These are phyloP conservation scores for Rafetus swinhoei DNA, from an alignment of 2,113 vertebrate genomes.

Conservation along the genomic window DNA sequence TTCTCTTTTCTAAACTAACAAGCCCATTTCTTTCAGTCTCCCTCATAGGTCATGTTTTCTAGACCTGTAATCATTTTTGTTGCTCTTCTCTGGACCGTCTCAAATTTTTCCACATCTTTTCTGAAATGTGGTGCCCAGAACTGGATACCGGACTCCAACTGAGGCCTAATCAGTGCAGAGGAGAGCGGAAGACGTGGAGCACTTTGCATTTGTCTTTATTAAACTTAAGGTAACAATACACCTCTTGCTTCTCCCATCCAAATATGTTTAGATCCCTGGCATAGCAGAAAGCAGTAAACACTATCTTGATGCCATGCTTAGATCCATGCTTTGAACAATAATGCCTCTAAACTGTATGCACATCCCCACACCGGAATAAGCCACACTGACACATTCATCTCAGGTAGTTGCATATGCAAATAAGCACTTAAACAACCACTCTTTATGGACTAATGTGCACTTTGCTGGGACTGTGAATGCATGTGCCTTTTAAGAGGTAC, in stretches of 20 bases:
- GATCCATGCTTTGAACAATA: fast-evolving
- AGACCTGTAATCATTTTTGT: no score
- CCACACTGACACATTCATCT: neutral
- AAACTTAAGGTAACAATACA: no score
- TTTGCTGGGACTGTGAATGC: neutral
- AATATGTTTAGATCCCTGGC: neutral
- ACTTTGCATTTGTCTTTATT: no score
- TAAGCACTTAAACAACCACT: neutral
- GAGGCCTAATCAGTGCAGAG: no score
- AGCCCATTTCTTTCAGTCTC: no score
- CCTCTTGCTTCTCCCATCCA: neutral
- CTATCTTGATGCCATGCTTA: neutral
- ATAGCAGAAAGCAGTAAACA: neutral
- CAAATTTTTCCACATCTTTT: no score
- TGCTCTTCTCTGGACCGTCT: no score
- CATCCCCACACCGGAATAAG: neutral
- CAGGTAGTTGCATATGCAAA: neutral
- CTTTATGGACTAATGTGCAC: neutral
- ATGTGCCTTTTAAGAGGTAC: constrained; percentile 5
- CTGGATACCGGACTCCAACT: no score
- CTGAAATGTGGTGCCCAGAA: no score
- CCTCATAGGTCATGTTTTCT: no score
- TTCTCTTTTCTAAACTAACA: no score
- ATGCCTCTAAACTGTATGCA: neutral
- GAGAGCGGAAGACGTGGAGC: no score